Evolutionary conservation across 1,140 invertebrate genomes (phyloP).

Genomic region (Ridgeia piscesae): DNA sequence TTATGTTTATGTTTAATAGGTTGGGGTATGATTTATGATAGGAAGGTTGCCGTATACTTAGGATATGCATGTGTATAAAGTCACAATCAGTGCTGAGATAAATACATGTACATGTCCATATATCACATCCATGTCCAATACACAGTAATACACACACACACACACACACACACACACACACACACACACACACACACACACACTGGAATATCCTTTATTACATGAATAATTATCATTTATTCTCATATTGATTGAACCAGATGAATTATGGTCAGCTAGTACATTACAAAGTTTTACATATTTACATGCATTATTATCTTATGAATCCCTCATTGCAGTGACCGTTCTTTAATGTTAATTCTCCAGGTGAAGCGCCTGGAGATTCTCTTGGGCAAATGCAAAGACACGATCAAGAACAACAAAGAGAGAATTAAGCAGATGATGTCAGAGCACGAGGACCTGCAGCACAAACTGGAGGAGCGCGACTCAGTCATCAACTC

Average conservation of each 20-base stretch:
- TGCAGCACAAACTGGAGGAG: slow-evolving; percentile 30
- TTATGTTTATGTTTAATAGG: not conserved
- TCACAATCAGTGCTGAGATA: no score
- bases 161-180: no score
- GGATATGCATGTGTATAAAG: no score
- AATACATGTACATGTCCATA: not conserved
- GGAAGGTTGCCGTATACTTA: not conserved
- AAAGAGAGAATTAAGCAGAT: slow-evolving; percentile 58
- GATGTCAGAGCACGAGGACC: slow-evolving; percentile 53
- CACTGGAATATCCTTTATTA: not conserved
- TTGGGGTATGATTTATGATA: not conserved
- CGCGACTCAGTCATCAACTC: not conserved
- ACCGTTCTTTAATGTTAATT: not conserved
- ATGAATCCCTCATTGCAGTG: no score
- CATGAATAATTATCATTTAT: no score
- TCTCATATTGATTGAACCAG: no score
- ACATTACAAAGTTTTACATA: not conserved
- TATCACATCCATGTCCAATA: not conserved
- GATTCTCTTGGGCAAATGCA: slow-evolving; percentile 58
- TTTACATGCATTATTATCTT: no score
- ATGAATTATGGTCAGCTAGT: no score
- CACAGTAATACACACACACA: no score
- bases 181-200: not conserved
- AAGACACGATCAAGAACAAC: slow-evolving; percentile 60
- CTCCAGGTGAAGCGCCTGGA: slow-evolving; percentile 57